Conservation (phyloP, 2,797 vertebrate genomes). For the Cheirogaleus major region DNA sequence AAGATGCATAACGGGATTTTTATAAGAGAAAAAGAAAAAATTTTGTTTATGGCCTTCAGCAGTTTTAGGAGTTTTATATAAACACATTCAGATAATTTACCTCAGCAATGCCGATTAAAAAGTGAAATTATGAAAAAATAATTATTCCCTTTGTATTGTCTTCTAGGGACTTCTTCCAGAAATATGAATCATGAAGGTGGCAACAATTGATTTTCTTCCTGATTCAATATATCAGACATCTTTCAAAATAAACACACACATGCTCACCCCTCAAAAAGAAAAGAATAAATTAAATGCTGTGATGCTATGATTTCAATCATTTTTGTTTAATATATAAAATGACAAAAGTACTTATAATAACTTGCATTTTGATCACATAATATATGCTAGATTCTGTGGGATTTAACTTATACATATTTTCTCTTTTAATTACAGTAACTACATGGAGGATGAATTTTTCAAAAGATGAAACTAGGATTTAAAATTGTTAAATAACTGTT, state of each 20-base stretch:
- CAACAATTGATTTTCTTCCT: slow-evolving; percentile 11
- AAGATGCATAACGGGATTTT: not conserved
- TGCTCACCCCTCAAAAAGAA: not conserved
- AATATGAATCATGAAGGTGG: slow-evolving; percentile 9
- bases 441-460: not conserved
- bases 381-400: not conserved
- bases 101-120: slow-evolving; percentile 36
- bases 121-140: slow-evolving; percentile 18
- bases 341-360: not conserved
- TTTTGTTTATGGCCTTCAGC: not conserved
- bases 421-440: not conserved
- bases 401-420: not conserved
- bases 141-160: slow-evolving; percentile 22
- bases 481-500: not conserved
- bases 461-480: not conserved
- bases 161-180: not conserved
- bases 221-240: not conserved
- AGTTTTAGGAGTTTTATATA: slow-evolving; percentile 40
- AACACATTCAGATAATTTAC: slow-evolving; percentile 28
- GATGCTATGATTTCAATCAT: not conserved
- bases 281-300: not conserved
- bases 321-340: not conserved
- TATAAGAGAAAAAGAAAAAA: not conserved
- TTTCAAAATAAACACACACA: not conserved
- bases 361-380: not conserved